Conservation (phyloP, 2,888 invertebrate species). For the Cheilosia vernalis region DNA sequence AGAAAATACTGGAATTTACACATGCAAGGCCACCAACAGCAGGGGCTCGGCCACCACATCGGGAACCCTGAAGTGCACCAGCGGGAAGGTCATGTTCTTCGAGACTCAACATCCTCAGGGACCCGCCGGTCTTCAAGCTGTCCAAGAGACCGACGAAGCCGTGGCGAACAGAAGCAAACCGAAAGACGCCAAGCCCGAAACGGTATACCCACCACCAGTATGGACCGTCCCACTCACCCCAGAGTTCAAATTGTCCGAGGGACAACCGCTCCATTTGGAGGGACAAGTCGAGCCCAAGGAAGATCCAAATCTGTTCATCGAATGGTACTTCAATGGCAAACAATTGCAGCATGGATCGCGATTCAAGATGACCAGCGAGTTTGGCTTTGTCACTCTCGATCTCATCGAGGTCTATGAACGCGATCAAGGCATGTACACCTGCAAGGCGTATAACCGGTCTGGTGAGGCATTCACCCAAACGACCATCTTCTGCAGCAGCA, state of each 20-base stretch:
- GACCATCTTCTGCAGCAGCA: conserved; percentile 92
- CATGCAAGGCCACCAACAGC: conserved; percentile 94
- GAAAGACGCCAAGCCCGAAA: conserved; percentile 89
- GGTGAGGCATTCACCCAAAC: conserved; percentile 97
- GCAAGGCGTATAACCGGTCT: conserved; percentile 93
- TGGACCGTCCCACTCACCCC: conserved; percentile 93
- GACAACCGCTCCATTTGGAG: conserved; percentile 94
- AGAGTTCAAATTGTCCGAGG: conserved; percentile 92
- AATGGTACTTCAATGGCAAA: conserved; percentile 98
- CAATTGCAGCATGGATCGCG: conserved; percentile 93
- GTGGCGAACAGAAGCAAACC: conserved; percentile 89
- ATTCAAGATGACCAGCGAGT: conserved; percentile 96
- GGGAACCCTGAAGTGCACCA: conserved; percentile 93
- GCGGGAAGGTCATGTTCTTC: conserved; percentile 90
- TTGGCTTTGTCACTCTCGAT: conserved; percentile 97
- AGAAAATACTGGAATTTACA: conserved; percentile 96
- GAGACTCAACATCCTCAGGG: conserved; percentile 99
- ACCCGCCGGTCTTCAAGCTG: conserved; percentile 93
- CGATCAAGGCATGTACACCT: conserved; percentile 97
- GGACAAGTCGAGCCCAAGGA: conserved; percentile 97
- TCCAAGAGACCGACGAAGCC: conserved; percentile 94
- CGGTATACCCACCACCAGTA: conserved; percentile 92
- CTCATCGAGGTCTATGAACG: conserved; percentile 95
- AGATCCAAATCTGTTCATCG: conserved; percentile 94
- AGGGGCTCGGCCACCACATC: conserved; percentile 96